Conservation (phyloP, 2,888 invertebrate species). For the Pseudococcus viburni region DNA sequence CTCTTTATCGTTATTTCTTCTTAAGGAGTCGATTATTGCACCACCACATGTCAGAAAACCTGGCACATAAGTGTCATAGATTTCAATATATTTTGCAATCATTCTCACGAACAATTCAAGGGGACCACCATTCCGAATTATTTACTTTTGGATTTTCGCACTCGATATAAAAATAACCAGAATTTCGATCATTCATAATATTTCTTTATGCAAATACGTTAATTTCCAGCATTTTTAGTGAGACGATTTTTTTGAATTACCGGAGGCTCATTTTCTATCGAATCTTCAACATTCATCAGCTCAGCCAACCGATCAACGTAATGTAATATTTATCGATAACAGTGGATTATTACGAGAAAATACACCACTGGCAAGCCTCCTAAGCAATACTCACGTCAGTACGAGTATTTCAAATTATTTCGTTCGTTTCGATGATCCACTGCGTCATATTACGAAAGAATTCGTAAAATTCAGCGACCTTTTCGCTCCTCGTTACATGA, state of each 20-base stretch:
- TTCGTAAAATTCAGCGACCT: conserved; percentile 15
- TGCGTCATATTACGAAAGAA: background rate
- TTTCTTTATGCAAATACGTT: no score
- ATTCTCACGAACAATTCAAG: background rate
- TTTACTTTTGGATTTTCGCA: background rate
- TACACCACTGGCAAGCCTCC: background rate
- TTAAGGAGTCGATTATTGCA: background rate
- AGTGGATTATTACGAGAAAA: no score
- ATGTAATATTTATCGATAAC: no score
- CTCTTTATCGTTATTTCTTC: background rate
- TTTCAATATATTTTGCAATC: background rate
- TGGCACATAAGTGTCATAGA: background rate
- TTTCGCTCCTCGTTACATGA: background rate
- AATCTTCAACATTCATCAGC: no score
- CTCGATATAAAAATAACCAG: background rate
- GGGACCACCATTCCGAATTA: background rate
- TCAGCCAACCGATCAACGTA: no score
- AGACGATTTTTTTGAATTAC: no score
- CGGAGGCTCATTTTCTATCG: no score
- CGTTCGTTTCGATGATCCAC: background rate
- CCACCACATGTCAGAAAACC: background rate
- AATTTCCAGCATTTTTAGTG: no score
- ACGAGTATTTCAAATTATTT: background rate
- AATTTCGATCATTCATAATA: no score
- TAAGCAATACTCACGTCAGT: background rate